These are phyloP conservation scores for Psettodes erumei DNA, from an alignment of 2,113 vertebrate genomes.

Conservation along the genomic window DNA sequence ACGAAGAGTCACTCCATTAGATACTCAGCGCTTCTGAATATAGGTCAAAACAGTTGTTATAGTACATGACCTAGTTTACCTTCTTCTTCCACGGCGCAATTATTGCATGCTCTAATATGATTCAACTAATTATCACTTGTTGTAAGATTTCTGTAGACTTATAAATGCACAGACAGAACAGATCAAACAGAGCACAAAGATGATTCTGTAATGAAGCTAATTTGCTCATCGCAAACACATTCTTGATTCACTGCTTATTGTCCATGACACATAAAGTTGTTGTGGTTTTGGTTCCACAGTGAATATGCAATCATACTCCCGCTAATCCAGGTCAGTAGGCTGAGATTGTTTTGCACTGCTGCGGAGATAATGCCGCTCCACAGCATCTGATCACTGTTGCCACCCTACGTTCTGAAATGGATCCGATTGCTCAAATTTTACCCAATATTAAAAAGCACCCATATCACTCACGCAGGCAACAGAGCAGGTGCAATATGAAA, in stretches of 20 bases:
- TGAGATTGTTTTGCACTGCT: conserved; percentile 32
- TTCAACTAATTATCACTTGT: conserved; percentile 71
- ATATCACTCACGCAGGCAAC: conserved; percentile 22
- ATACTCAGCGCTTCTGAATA: conserved; percentile 51
- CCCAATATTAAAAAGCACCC: conserved; percentile 23
- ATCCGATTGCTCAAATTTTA: conserved; percentile 16
- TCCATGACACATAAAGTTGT: conserved; percentile 52
- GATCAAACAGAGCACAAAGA: conserved; percentile 64
- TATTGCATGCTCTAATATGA: conserved; percentile 50
- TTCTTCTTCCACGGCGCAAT: conserved; percentile 45
- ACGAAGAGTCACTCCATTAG: conserved; percentile 39
- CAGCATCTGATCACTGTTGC: conserved; percentile 43
- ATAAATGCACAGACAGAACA: conserved; percentile 55
- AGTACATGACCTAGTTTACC: conserved; percentile 73
- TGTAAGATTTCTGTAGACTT: conserved; percentile 52
- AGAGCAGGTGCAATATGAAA: conserved; percentile 9
- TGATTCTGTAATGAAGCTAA: conserved; percentile 63
- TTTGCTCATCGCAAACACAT: conserved; percentile 56
- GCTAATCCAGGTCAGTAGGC: conserved; percentile 70
- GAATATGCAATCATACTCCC: conserved; percentile 57
- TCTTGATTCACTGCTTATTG: conserved; percentile 47
- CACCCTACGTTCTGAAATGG: conserved; percentile 25
- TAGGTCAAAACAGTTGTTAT: conserved; percentile 69
- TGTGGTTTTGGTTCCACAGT: conserved; percentile 25
- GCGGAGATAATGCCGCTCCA: conserved; percentile 33